Percentiles rank a stretch among this genome's conserved stretches.
phyloP scores from a whole-genome alignment of 2,113 vertebrate species.

The Neofelis nebulosa region DNA sequence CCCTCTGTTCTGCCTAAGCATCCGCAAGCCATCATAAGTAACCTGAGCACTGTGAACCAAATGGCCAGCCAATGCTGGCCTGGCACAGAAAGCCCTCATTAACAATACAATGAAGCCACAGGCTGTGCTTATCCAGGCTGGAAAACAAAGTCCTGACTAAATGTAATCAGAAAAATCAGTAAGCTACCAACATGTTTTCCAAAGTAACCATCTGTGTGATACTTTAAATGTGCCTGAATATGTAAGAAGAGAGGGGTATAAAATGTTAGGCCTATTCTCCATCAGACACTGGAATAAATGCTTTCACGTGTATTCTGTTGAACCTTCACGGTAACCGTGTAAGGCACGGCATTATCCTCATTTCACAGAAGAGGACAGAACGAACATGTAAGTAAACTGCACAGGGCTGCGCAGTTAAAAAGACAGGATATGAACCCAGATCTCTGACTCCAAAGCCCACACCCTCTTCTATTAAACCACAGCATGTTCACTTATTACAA shows the following conservation, averaged over 20 bases:
- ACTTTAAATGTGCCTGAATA: constrained; percentile 26
- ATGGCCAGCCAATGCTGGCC: neutral
- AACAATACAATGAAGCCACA: neutral
- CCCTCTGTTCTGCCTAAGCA: constrained; percentile 10
- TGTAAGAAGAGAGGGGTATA: neutral
- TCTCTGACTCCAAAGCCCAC: neutral
- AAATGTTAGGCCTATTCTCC: constrained; percentile 45
- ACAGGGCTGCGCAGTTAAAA: neutral
- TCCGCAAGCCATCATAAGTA: constrained; percentile 30
- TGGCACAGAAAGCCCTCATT: neutral
- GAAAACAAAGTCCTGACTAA: constrained; percentile 28
- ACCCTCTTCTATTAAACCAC: neutral
- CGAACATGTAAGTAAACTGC: neutral
- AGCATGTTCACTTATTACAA: neutral
- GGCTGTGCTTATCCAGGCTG: neutral
- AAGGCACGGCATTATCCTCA: neutral
- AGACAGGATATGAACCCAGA: neutral
- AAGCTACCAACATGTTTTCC: constrained; percentile 1
- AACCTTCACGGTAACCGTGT: neutral
- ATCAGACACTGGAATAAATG: neutral
- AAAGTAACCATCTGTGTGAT: neutral
- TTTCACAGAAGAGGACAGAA: neutral
- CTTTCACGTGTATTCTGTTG: constrained; percentile 4
- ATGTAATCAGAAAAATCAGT: constrained; percentile 32
- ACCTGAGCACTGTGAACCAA: neutral